A percentile compares a stretch with the other conserved stretches of the same genome.
Evolutionary conservation across 2,113 vertebrate species (phyloP).

Genomic region (Leucopsar rothschildi): DNA sequence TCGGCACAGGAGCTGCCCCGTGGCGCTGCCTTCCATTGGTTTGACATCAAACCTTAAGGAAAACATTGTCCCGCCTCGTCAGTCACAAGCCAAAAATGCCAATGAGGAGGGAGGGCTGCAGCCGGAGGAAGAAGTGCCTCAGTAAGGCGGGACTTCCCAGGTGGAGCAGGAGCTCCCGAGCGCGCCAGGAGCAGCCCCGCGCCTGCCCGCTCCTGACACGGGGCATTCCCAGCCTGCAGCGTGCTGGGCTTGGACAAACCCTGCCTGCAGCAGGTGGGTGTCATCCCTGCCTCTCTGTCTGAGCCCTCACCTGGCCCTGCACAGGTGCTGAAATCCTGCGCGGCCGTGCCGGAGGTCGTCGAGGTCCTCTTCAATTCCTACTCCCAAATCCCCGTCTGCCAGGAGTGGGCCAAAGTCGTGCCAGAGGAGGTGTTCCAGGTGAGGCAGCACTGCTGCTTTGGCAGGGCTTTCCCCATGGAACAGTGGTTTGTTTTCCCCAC

Average conservation of each 20-base stretch:
- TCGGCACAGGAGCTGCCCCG: background rate
- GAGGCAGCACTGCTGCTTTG: accelerated
- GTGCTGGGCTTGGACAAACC: accelerated
- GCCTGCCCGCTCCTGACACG: accelerated
- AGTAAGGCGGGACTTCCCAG: background rate
- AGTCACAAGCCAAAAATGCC: background rate
- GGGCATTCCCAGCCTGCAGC: background rate
- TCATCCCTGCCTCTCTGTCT: background rate
- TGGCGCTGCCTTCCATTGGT: background rate
- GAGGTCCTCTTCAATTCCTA: conserved; percentile 78
- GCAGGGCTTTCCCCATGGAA: background rate
- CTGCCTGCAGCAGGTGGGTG: accelerated
- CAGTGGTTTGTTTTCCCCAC: background rate
- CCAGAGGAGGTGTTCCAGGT: conserved; percentile 71
- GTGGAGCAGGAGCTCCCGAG: background rate
- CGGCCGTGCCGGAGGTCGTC: conserved; percentile 8
- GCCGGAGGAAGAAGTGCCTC: background rate
- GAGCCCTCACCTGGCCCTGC: accelerated
- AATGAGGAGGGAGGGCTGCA: background rate
- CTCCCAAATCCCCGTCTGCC: conserved; percentile 46
- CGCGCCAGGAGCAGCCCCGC: accelerated
- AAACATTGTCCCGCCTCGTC: background rate
- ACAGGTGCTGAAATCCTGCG: conserved; percentile 73
- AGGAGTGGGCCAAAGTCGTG: conserved; percentile 60
- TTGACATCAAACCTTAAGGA: background rate